Percentiles rank a stretch among this genome's conserved stretches.
phyloP scores from a whole-genome alignment of 92 coral and sea anemone genomes.

The Nematostella vectensis region DNA sequence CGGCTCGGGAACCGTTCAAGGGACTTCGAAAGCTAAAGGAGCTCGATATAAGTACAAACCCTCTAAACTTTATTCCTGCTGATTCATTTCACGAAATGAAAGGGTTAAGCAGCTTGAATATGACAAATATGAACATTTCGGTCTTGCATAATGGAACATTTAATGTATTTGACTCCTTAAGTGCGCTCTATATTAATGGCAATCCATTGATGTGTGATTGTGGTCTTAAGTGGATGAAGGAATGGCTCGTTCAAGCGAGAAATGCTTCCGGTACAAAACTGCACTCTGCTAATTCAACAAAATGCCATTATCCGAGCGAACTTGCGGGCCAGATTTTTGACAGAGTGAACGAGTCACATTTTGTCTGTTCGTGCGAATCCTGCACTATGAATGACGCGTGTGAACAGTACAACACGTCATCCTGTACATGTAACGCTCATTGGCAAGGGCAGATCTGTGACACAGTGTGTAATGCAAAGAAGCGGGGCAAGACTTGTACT shows the following conservation, averaged over 20 bases:
- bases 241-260: slow-evolving; percentile 20
- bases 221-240: slow-evolving; percentile 30
- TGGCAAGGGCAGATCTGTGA: slow-evolving; percentile 21
- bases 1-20: slow-evolving; percentile 3
- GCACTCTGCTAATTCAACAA: neutral
- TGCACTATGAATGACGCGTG: slow-evolving; percentile 13
- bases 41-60: slow-evolving; percentile 42
- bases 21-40: slow-evolving; percentile 3
- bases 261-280: neutral
- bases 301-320: slow-evolving; percentile 8
- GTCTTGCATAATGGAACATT: slow-evolving; percentile 35
- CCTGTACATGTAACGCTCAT: slow-evolving; percentile 12
- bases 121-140: slow-evolving; percentile 32
- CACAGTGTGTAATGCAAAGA: neutral
- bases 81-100: slow-evolving; percentile 23
- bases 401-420: neutral
- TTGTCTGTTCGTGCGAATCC: slow-evolving; percentile 16
- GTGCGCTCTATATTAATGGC: slow-evolving; percentile 11
- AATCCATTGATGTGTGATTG: slow-evolving; percentile 47
- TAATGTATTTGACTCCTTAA: slow-evolving; percentile 11
- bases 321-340: slow-evolving; percentile 11
- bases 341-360: neutral
- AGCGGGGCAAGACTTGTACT: slow-evolving; percentile 5
- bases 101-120: slow-evolving; percentile 16
- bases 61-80: slow-evolving; percentile 20